Evolutionary conservation across 1,140 invertebrate genomes (phyloP), one percentile per base, ranked within the genome.

Genomic region (Drosophila parabipectinata): DNA sequence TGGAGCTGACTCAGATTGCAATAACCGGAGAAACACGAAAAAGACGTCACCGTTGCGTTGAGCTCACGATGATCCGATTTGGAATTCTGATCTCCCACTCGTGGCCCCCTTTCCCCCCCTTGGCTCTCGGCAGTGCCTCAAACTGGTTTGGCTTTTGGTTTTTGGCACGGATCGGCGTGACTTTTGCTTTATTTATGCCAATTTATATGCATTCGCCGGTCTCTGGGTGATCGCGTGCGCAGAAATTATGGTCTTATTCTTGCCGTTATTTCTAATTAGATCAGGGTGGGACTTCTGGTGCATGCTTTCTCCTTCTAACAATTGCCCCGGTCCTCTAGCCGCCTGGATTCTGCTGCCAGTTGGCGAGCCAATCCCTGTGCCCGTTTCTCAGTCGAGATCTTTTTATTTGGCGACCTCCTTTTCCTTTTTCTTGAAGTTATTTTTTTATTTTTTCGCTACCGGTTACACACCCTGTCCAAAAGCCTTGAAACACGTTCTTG

Each of bases 401-500:
- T 59, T 67, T 32, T 39, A 41, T 50, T 62, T 53, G 54, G 69
- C 78, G 83, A 87, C 83, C 82, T 87, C 83, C 79, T 87, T 87
- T 87, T 87, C 69, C 81, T 83, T 83, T 74, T 81, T 48, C 61
- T 50, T 66, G 9, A 14, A 41, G 21, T 39, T 18, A 14, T 48
- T 28, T 28, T 28, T 28, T 26, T 57, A 24, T 61, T 44, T 62
- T 64, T n/a, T 30, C 9, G 66, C 62, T 50, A 69, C 67, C 69
- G 69, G 61, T 47, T 52, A 52, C 81, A 77, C 81, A 81, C 62
- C 67, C 79, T 69, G 32, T 15, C 24, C 3, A n/a, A 77, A 83
- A 88, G 83, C 83, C 83, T 87, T 87, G 83, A 72, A 69, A 87
- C 83, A 72, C 60, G 83, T 87, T 85, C 82, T 81, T 59, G 80